Base-by-base conservation (phyloP, 2,797 vertebrate species). In the Phataginus tetradactyla region DNA sequence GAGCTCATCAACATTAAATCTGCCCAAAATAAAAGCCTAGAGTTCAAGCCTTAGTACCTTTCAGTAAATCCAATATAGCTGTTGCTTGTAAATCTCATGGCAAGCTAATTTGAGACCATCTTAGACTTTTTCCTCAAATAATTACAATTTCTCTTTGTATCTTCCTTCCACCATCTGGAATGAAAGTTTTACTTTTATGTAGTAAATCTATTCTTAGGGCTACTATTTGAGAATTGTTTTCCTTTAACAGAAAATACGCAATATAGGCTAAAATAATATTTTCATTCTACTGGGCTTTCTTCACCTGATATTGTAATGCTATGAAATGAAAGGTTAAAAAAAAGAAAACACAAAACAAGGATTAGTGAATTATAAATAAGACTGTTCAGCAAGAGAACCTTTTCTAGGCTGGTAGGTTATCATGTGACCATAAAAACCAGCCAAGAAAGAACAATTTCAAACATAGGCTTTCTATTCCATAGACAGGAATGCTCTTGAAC, bases 81-180 rank as follows among this genome's bases (percentile, higher is more conserved):
- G 66, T 10, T 81, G 71, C 32, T 84, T 51, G 37, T 37, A 95
- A 78, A 63, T 77, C 23, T 53, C 25, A 25, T 25, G 49, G 59
- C 32, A 90, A 34, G 49, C 57, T 59, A 90, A 92, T 29, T 49
- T 66, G 72, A 93, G 37, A 74, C 4, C n/a, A 79, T 74, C 32
- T 74, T 79, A 85, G 18, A 49, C 20, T 45, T 37, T 80, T 64
- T 75, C 42, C 21, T 63, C 79, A 94, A 90, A 79, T 89, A 87
- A 85, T 61, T 91, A 91, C 37, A 72, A 51, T 66, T 27, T 95
- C 81, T 94, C 83, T 80, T 92, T 92, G 51, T 57, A 92, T 39
- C 80, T 96, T 97, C 95, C 91, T 97, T 96, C 83, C 77, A 97
- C 90, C 53, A 87, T 90, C 42, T 90, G 68, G 59, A 97, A 94